Conservation (phyloP, 2,797 vertebrate genomes). For the Enteromius unitaeniatus region DNA sequence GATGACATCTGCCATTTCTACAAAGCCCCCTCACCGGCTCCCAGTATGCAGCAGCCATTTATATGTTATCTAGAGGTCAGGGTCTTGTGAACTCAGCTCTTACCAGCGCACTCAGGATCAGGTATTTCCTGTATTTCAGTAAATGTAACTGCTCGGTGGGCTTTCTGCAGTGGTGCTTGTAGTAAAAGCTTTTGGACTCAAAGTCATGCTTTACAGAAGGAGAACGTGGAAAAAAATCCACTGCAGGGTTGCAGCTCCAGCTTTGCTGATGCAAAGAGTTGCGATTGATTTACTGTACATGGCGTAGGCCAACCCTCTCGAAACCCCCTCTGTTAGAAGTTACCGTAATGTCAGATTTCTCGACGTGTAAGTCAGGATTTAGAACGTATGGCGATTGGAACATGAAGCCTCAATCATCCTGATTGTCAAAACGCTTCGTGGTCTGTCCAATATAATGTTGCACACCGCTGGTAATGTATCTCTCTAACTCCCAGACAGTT, state of each 20-base stretch:
- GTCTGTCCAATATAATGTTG: constrained; percentile 62
- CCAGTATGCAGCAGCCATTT: constrained; percentile 20
- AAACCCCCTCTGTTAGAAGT: constrained; percentile 9
- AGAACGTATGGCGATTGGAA: constrained; percentile 24
- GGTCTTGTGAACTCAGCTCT: constrained; percentile 6
- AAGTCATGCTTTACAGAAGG: constrained; percentile 30
- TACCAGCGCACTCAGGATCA: not conserved
- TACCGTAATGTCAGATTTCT: constrained; percentile 16
- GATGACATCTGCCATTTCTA: constrained; percentile 51
- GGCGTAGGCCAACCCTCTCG: constrained; percentile 35
- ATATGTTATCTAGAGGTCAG: constrained; percentile 36
- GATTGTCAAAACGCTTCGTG: constrained; percentile 58
- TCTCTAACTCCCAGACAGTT: constrained; percentile 59
- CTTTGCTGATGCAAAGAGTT: constrained; percentile 59
- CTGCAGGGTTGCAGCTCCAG: constrained; percentile 55
- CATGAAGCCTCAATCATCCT: constrained; percentile 52
- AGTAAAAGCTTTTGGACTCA: not conserved
- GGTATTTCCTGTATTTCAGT: not conserved
- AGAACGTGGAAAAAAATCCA: constrained; percentile 1
- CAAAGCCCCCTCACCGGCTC: constrained; percentile 3
- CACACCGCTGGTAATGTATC: constrained; percentile 60
- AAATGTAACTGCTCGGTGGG: constrained; percentile 1
- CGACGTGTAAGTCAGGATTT: constrained; percentile 23
- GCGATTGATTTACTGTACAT: constrained; percentile 55
- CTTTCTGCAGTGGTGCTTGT: constrained; percentile 22